Percentiles rank a stretch among this genome's conserved stretches.
These are phyloP conservation scores for Polydesmus complanatus DNA, from an alignment of 2,888 invertebrate genomes.

Conservation along the genomic window DNA sequence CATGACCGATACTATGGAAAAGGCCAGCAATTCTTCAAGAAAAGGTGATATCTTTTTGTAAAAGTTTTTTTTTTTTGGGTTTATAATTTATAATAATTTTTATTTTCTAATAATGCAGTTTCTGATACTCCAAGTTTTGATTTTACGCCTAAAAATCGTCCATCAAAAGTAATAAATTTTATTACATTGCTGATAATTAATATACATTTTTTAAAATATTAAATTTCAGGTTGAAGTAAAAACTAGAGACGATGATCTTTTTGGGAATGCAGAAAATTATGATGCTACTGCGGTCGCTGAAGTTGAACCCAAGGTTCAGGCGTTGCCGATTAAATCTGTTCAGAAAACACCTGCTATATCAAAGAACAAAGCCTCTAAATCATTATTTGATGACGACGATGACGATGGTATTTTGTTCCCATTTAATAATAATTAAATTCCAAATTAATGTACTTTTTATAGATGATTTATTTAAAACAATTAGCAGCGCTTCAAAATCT, in stretches of 20 bases:
- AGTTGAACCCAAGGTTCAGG: background rate
- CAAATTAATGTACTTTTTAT: too few species aligned
- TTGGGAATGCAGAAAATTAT: background rate
- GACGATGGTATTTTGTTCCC: background rate
- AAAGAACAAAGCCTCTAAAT: background rate
- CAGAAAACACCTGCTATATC: background rate
- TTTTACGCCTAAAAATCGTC: too few species aligned
- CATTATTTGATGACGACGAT: background rate
- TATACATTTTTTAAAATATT: too few species aligned
- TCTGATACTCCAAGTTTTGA: too few species aligned
- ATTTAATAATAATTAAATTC: background rate
- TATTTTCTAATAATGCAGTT: too few species aligned
- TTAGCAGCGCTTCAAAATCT: background rate
- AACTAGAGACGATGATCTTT: background rate
- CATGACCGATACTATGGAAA: too few species aligned
- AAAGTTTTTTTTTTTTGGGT: too few species aligned
- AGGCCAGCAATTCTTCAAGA: too few species aligned
- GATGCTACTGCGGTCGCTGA: background rate
- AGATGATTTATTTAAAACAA: background rate
- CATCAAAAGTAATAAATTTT: too few species aligned
- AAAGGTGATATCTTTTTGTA: too few species aligned
- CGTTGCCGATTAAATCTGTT: background rate
- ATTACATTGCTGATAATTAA: too few species aligned
- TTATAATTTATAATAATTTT: too few species aligned
- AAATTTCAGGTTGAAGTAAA: background rate